Evolutionary conservation across 2,888 invertebrate species (phyloP).

Genomic region (Drosophila buzzatii): DNA sequence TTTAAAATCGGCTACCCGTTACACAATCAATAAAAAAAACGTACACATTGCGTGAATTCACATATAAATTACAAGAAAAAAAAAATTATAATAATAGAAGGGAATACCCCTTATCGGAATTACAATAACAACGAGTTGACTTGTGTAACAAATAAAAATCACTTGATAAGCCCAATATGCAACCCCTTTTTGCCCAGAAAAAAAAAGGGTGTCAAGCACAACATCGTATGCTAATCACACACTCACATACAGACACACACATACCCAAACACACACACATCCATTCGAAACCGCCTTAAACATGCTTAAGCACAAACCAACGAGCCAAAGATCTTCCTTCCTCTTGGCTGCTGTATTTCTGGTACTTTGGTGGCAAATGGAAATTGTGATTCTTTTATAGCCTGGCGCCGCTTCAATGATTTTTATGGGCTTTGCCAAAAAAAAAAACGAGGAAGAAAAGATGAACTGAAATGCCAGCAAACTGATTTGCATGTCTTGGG

Average conservation of each 20-base stretch:
- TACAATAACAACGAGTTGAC: constrained; percentile 60
- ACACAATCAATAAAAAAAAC: constrained; percentile 24
- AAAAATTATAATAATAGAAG: constrained; percentile 19
- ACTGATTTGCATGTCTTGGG: constrained; percentile 71
- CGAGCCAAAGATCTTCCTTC: constrained; percentile 59
- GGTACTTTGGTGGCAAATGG: constrained; percentile 57
- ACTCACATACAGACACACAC: constrained; percentile 2
- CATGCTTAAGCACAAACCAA: constrained; percentile 69
- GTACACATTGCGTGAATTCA: constrained; percentile 58
- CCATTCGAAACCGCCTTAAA: constrained; percentile 56
- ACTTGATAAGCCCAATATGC: constrained; percentile 72
- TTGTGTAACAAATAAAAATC: constrained; percentile 77
- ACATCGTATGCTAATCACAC: constrained; percentile 76
- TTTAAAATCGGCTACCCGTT: constrained; percentile 58
- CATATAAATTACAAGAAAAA: constrained; percentile 75
- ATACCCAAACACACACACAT: constrained; percentile 10
- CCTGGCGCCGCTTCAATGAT: constrained; percentile 80
- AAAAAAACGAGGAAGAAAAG: constrained; percentile 26
- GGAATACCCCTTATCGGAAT: constrained; percentile 63
- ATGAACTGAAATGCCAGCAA: constrained; percentile 36
- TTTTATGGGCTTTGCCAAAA: constrained; percentile 72
- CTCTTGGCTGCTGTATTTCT: constrained; percentile 17
- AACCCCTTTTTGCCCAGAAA: constrained; percentile 58
- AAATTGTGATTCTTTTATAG: constrained; percentile 73
- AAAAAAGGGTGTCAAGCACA: constrained; percentile 66